Percentiles rank a stretch among this genome's conserved stretches.
These are phyloP conservation scores for Eunapius fragilis DNA, from an alignment of 37 sponge, comb jelly and placozoan species.

Conservation along the genomic window DNA sequence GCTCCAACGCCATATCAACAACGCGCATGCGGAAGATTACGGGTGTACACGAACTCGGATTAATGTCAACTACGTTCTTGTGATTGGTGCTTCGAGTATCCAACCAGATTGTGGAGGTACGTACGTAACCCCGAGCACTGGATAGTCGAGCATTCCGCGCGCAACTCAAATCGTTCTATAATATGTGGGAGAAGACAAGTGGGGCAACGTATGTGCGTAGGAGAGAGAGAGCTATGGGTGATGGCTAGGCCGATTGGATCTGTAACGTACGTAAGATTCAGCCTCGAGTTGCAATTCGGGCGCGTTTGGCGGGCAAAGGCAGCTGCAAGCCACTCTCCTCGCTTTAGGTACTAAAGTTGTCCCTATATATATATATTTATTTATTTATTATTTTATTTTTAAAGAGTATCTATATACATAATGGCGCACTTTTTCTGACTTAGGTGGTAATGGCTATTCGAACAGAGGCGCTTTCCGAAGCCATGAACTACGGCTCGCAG, in stretches of 20 bases:
- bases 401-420: neutral
- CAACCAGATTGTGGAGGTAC: conserved; percentile 35
- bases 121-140: too few species aligned
- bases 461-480: neutral
- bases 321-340: neutral
- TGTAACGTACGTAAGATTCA: neutral
- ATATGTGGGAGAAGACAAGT: too few species aligned
- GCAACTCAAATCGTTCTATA: too few species aligned
- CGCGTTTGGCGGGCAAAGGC: neutral
- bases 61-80: neutral
- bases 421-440: neutral
- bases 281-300: neutral
- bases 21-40: neutral
- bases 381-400: neutral
- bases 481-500: neutral
- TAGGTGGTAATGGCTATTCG: neutral
- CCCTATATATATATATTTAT: too few species aligned
- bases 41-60: neutral
- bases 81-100: conserved; percentile 51
- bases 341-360: neutral
- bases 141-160: neutral
- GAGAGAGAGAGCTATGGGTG: too few species aligned
- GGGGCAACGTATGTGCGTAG: too few species aligned
- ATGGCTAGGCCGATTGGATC: too few species aligned
- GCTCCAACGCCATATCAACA: neutral